phyloP scores from a whole-genome alignment of 2,888 invertebrate species.

The Chalcis sispes region DNA sequence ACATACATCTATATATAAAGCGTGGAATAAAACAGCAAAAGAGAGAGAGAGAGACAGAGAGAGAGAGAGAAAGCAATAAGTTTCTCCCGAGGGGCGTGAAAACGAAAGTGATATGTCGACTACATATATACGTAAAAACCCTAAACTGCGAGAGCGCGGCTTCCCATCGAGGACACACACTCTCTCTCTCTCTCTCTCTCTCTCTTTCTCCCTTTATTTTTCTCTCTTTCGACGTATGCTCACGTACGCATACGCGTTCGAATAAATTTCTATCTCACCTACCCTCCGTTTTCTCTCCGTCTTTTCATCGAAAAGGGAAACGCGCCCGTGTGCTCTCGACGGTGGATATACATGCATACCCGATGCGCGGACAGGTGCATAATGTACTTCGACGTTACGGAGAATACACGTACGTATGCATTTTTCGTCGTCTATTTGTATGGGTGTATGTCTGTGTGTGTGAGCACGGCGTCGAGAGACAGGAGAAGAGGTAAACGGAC shows the following conservation, averaged over 20 bases:
- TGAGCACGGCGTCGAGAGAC: too few relatives aligned
- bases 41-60: constrained; percentile 17
- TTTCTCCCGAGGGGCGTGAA: constrained; percentile 29
- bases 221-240: too few relatives aligned
- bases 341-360: too few relatives aligned
- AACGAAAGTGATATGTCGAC: constrained; percentile 51
- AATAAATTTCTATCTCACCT: too few relatives aligned
- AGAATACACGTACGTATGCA: too few relatives aligned
- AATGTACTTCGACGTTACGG: too few relatives aligned
- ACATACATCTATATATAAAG: neutral
- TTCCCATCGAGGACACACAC: neutral
- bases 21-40: constrained; percentile 22
- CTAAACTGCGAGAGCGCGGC: constrained; percentile 42
- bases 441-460: too few relatives aligned
- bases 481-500: too few relatives aligned
- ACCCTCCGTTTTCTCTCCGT: too few relatives aligned
- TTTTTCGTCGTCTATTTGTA: too few relatives aligned
- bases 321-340: neutral
- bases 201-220: neutral
- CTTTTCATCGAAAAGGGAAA: neutral
- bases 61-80: neutral
- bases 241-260: too few relatives aligned
- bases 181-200: constrained; percentile 13
- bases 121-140: constrained; percentile 39
- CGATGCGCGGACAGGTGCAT: too few relatives aligned